Evolutionary conservation across 1,140 invertebrate genomes (phyloP), one percentile per base, ranked within the genome.

Genomic region (Aradophagus sp.): DNA sequence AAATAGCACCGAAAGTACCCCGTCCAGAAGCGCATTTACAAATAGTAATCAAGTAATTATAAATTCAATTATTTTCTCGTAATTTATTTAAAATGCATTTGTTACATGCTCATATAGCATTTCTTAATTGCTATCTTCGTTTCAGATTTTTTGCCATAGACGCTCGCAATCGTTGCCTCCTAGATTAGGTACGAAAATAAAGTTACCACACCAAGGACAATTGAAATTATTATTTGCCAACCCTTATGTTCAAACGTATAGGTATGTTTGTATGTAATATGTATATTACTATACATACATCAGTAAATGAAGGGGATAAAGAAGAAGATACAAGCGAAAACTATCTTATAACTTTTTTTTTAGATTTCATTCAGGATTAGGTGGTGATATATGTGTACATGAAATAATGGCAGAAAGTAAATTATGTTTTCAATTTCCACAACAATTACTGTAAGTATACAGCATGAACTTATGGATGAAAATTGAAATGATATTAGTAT

Each of bases 321-420:
- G n/a, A n/a, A n/a, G n/a, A n/a, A n/a, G n/a, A n/a, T n/a, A n/a
- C n/a, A n/a, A n/a, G n/a, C 11, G 11, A 5, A 29, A 29, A 29
- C 4, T 29, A 6, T 29, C 10, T 1, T 5, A 11, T 52, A 42
- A 58, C 13, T 17, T 45, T n/a, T 38, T 35, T 31, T 67, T 17
- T 31, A 84, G 84, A 72, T 95, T 97, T 84, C 95, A 97, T 80
- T 96, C 95, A 0, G 93, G 93, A 2, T 87, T 96, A 4, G 93
- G 94, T 1, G 93, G 94, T 3, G 94, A 97, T 82, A 95, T 98
- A 32, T 93, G 93, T 48, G 94, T 97, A 2, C 92, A 97, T 76
- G 96, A 99, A 86, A 92, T 95, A 52, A 95, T 98, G 93, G 92
- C 94, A 0, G 97, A 98, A 81, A 93, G 93, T 45, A 93, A 91